Base-by-base conservation (phyloP, 2,888 invertebrate species). In the Cerastis leucographa region DNA sequence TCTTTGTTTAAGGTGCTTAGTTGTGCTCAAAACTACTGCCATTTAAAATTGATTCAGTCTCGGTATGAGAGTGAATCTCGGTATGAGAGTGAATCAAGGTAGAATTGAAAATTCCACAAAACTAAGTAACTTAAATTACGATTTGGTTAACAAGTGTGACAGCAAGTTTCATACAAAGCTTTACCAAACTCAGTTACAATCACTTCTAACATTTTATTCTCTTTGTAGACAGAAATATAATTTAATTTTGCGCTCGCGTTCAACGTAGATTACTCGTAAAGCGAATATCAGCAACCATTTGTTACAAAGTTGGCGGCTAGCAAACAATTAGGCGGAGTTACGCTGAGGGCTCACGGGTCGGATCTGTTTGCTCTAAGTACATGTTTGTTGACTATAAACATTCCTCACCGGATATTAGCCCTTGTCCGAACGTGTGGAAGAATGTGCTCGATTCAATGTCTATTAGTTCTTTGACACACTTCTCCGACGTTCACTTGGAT, bases 381-480 rank as follows among this genome's bases (percentile, higher is more conserved):
- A 88, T 95, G 94, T 95, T 95, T 95, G 94, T 92, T 91, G 90
- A 89, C 91, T 92, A 93, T 93, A 94, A 93, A 94, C 94, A 94
- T 93, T 92, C 90, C 91, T 90, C 86, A 87, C 94, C 94, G 96
- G 96, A 96, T 95, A 96, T 96, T 95, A 95, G 93, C 90, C 91
- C 91, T 91, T 91, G 92, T 91, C 92, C 95, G 96, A 95, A 95
- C 93, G 94, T 92, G 91, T 92, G 92, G 89, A 92, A 91, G 91
- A 93, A 92, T 92, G 91, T 90, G 77, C 74, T 78, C 85, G 87
- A 89, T 88, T 91, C 88, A 89, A 88, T 89, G 89, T 89, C 87
- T 89, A 88, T 90, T 92, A 88, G 84, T 87, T 89, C 86, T 88
- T 88, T 88, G 85, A 86, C 85, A 76, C 83, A 83, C 74, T 83